Evolutionary conservation across 2,888 invertebrate genomes (phyloP), one percentile per base, ranked within the genome.

Genomic region (Cerastoderma edule): DNA sequence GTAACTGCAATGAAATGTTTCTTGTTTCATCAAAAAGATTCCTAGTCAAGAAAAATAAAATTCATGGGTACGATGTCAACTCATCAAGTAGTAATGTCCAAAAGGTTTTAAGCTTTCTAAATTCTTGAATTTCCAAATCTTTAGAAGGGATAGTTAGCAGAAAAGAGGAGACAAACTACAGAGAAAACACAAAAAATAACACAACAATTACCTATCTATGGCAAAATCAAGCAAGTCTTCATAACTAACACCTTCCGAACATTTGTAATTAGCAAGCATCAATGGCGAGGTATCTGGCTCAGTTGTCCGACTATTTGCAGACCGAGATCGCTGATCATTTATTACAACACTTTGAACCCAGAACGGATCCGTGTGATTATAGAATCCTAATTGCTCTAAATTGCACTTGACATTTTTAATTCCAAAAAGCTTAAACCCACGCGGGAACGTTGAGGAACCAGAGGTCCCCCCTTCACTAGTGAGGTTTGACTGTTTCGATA

Each of bases 221-320:
- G 97, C 97, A 91, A 98, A 98, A 91, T 97, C 97, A 69, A 97
- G 93, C 72, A 98, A 93, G 93, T 98, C 97, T 92, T 98, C 98
- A 87, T 97, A 97, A 63, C 97, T 97, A 0, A 97, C 97, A 81
- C 86, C 90, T 86, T 97, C 97, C 60, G 95, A 94, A 86, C 94
- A 91, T 84, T 92, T 93, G 86, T 93, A 92, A 83, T 92, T 90
- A 53, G 90, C 88, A 48, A 91, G 89, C 82, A 91, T 89, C 67
- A 89, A 83, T 44, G 91, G 90, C n/a, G 91, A 90, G 27, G 90
- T 86, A 71, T 94, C 94, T n/a, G 63, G 46, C 32, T 92, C 93
- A 2, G 95, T 95, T 63, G 80, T 84, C 65, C 76, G 77, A 35
- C 67, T 64, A 66, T 82, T 72, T 67, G 80, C 80, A 28, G 83